Base-by-base conservation (phyloP, 2,797 vertebrate species). In the Labeo calbasu region DNA sequence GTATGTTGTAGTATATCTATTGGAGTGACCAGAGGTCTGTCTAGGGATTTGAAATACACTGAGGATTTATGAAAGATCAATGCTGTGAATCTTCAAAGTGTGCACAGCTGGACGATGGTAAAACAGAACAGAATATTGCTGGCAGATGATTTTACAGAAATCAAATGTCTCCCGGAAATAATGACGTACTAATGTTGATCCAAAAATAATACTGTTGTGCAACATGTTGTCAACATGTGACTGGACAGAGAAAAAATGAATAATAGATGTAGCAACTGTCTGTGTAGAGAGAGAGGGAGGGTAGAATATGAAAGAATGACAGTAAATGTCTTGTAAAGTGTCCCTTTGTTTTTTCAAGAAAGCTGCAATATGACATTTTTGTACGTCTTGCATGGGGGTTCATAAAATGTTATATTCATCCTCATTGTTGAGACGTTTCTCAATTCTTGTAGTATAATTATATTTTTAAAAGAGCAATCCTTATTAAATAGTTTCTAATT, bases 201-300 rank as follows among this genome's bases (percentile, higher is more conserved):
- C 86, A 91, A 91, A 88, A 90, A 92, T 81, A 90, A 86, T 80
- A 79, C 80, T 73, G 43, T 83, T 91, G 88, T 91, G 80, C 85
- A 90, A 66, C 80, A 86, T 36, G 63, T 36, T 66, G 88, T 90
- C 86, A 91, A 91, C 88, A 92, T 72, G 82, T 46, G 32, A 48
- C 57, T 84, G 50, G 78, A 76, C 40, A 79, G 75, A 77, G 65
- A 78, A 53, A 23, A 19, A 57, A 48, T 15, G 21, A 68, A 48
- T 32, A 70, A 8, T 46, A 23, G 59, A 75, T 6, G 48, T 36
- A 8, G 15, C 9, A 72, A 46, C n/a, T 21, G 7, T 21, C 50
- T 79, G 21, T 40, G 28, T 7, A 23, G 21, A 59, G 50, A 50
- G 51, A 50, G 43, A 71, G 65, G 43, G 14, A n/a, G 78, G 4